Evolutionary conservation across 2,888 invertebrate species (phyloP).

Genomic region (Dryadula phaetusa): DNA sequence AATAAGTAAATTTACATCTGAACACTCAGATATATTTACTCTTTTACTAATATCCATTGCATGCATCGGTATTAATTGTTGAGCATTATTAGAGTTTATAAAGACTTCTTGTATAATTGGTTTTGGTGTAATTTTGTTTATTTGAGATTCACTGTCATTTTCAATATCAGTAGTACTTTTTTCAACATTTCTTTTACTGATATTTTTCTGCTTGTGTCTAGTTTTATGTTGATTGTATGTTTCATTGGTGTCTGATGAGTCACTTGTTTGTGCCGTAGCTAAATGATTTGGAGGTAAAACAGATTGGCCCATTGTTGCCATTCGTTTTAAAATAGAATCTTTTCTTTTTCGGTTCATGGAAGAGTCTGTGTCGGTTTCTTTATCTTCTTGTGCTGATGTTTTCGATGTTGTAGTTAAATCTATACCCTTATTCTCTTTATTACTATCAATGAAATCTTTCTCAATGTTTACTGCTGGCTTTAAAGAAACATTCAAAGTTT

Average conservation of each 20-base stretch:
- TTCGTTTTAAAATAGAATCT: slow-evolving; percentile 69
- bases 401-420: slow-evolving; percentile 6
- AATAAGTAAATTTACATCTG: slow-evolving; percentile 62
- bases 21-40: slow-evolving; percentile 48
- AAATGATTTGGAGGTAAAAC: slow-evolving; percentile 62
- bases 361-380: slow-evolving; percentile 72
- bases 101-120: slow-evolving; percentile 25
- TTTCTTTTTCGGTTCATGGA: slow-evolving; percentile 67
- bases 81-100: slow-evolving; percentile 49
- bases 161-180: slow-evolving; percentile 54
- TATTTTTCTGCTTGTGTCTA: slow-evolving; percentile 64
- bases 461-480: slow-evolving; percentile 51
- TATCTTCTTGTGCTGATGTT: slow-evolving; percentile 47
- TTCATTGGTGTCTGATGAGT: slow-evolving; percentile 69
- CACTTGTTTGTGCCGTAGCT: slow-evolving; percentile 60
- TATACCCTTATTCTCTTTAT: slow-evolving; percentile 8
- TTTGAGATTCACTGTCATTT: slow-evolving; percentile 49
- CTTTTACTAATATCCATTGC: slow-evolving; percentile 49
- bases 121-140: slow-evolving; percentile 44
- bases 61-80: slow-evolving; percentile 60
- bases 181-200: slow-evolving; percentile 52
- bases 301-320: slow-evolving; percentile 77
- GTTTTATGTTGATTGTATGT: slow-evolving; percentile 54
- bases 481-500: slow-evolving; percentile 56
- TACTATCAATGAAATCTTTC: slow-evolving; percentile 29